Conservation (phyloP, 2,888 invertebrate genomes). For the Pimpla rufipes region DNA sequence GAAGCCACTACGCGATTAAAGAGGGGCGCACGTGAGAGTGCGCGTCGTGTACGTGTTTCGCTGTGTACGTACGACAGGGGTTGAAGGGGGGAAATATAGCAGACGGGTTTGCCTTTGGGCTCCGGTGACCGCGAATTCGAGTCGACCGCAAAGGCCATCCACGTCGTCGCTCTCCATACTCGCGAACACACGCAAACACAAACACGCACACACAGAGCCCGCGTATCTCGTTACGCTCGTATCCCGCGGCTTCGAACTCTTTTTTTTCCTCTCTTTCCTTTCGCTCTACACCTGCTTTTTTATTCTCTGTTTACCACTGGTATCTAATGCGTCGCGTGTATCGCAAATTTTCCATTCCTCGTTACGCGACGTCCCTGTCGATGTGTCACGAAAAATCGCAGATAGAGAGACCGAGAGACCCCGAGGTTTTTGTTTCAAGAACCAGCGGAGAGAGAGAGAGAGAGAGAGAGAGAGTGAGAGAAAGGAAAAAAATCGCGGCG, state of each 20-base stretch:
- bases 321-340: constrained; percentile 28
- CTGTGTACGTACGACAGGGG: background rate
- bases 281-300: constrained; percentile 26
- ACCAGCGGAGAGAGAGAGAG: too few species aligned
- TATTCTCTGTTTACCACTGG: constrained; percentile 24
- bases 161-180: constrained; percentile 37
- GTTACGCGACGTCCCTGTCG: background rate
- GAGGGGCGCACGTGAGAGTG: background rate
- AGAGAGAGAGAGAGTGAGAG: too few species aligned
- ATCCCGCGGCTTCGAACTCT: constrained; percentile 48
- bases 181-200: constrained; percentile 7
- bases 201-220: constrained; percentile 3
- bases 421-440: too few species aligned
- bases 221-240: constrained; percentile 60
- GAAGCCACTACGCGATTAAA: constrained; percentile 42
- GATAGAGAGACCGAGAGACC: too few species aligned
- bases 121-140: constrained; percentile 66
- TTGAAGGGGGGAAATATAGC: constrained; percentile 30
- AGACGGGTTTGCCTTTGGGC: constrained; percentile 61
- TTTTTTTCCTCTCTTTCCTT: constrained; percentile 45
- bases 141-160: constrained; percentile 65
- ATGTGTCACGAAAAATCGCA: background rate
- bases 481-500: background rate
- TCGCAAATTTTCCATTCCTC: constrained; percentile 36
- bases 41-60: background rate